Percentiles rank a stretch among this genome's conserved stretches.
phyloP scores from a whole-genome alignment of 2,888 invertebrate species.

The Acanthosepion pharaonis region DNA sequence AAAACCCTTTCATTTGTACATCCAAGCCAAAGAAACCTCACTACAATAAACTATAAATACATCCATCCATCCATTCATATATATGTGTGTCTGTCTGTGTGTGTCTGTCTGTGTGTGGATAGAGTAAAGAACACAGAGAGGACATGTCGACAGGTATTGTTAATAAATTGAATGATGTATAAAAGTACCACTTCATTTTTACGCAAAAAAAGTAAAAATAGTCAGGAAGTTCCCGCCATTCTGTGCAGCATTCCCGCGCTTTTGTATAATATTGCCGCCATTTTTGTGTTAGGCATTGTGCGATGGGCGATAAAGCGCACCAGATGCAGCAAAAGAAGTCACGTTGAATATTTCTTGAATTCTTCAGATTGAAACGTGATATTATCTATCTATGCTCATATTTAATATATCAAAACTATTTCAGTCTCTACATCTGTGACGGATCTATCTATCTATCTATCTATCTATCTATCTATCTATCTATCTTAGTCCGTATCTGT shows the following conservation, averaged over 20 bases:
- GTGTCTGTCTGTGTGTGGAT: too few species aligned
- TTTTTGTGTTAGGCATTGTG: neutral
- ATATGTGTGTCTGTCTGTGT: neutral
- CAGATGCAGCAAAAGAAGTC: neutral
- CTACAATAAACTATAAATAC: neutral
- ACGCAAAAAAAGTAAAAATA: neutral
- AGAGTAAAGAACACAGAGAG: neutral
- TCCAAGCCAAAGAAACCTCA: neutral
- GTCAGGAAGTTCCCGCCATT: conserved; percentile 33
- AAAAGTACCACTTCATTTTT: neutral
- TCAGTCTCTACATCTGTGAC: neutral
- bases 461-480: neutral
- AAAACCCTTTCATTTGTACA: neutral
- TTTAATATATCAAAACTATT: neutral
- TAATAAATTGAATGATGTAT: conserved; percentile 4
- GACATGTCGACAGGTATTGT: neutral
- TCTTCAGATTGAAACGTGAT: neutral
- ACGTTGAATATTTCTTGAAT: neutral
- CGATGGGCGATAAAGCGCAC: neutral
- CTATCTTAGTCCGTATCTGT: neutral
- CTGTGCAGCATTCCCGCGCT: neutral
- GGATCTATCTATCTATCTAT: neutral
- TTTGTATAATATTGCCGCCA: neutral
- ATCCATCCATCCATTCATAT: neutral
- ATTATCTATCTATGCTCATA: neutral